These are phyloP conservation scores for Metallyticus violacea DNA, from an alignment of 2,888 invertebrate genomes.

Conservation along the genomic window DNA sequence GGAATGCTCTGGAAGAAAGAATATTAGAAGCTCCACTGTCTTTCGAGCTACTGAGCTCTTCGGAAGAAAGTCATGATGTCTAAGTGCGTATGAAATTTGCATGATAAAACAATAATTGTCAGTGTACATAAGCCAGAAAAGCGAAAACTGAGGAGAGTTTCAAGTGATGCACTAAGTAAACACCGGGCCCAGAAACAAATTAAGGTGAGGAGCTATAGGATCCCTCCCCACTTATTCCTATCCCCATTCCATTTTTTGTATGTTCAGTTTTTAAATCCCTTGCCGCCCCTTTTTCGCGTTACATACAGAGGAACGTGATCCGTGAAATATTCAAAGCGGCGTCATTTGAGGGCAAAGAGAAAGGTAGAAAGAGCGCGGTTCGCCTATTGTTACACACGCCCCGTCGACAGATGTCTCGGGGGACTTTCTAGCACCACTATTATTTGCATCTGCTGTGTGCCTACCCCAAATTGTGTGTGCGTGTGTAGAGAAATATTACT, in stretches of 20 bases:
- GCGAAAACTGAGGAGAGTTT: no score
- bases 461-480: not conserved
- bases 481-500: not conserved
- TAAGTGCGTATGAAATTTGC: not conserved
- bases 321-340: conserved; percentile 26
- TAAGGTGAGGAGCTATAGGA: not conserved
- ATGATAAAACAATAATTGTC: not conserved
- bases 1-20: no score
- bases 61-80: not conserved
- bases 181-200: not conserved
- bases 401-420: not conserved
- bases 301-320: not conserved
- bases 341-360: not conserved
- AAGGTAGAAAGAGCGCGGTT: not conserved
- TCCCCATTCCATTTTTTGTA: not conserved
- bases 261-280: not conserved
- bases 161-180: not conserved
- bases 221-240: not conserved
- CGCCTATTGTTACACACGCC: not conserved
- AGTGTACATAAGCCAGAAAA: not conserved
- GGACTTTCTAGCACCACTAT: not conserved
- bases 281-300: not conserved
- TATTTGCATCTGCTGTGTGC: not conserved
- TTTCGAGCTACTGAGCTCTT: not conserved
- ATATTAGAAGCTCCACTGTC: no score